Percentiles rank a stretch among this genome's conserved stretches.
phyloP scores from a whole-genome alignment of 2,888 invertebrate genomes.

The Stratiomys singularior region DNA sequence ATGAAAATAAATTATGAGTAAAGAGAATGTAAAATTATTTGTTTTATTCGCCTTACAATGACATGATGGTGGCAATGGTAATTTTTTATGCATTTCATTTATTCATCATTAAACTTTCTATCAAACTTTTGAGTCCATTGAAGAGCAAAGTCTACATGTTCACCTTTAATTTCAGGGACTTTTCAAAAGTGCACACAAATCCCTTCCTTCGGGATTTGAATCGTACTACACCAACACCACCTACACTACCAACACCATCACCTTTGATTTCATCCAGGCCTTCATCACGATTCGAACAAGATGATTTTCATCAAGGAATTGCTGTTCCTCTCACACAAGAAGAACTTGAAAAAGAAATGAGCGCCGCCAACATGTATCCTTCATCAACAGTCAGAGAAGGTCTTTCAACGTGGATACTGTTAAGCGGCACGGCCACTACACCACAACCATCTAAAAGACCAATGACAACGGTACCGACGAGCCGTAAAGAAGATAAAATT shows the following conservation, averaged over 20 bases:
- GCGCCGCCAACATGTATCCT: conserved; percentile 57
- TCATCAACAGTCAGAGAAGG: conserved; percentile 73
- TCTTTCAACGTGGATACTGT: conserved; percentile 80
- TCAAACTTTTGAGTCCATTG: too few relatives aligned
- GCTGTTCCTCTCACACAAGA: conserved; percentile 74
- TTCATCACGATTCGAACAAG: conserved; percentile 54
- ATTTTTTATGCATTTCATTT: too few relatives aligned
- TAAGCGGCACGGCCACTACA: conserved; percentile 69
- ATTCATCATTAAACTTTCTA: too few relatives aligned
- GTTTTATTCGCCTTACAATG: too few relatives aligned
- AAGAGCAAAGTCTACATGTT: too few relatives aligned
- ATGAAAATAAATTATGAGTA: too few relatives aligned
- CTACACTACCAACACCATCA: conserved; percentile 12
- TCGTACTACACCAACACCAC: not conserved
- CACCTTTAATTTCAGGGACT: conserved; percentile 34
- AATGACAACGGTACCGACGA: conserved; percentile 55
- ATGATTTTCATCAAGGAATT: conserved; percentile 73
- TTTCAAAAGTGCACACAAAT: conserved; percentile 22
- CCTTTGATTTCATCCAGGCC: not conserved
- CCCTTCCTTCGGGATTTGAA: conserved; percentile 3
- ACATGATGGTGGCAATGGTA: too few relatives aligned
- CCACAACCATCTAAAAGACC: conserved; percentile 58
- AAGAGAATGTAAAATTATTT: too few relatives aligned
- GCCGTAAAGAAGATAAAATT: conserved; percentile 50
- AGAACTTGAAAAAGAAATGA: conserved; percentile 69